A percentile compares a stretch with the other conserved stretches of the same genome.
Conservation (phyloP, 2,113 vertebrate genomes). For the Mus pahari region DNA sequence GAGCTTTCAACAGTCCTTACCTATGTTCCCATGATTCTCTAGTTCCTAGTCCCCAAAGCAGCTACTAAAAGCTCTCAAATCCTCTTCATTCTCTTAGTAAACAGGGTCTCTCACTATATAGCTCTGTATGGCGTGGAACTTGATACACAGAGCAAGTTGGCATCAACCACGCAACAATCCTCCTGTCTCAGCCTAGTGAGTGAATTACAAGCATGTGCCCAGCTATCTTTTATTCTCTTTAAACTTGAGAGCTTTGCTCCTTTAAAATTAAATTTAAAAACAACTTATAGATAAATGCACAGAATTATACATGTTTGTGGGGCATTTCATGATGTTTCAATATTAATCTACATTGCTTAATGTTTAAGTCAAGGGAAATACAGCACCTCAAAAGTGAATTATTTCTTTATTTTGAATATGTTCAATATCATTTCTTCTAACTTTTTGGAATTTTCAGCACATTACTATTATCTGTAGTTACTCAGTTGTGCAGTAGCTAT, state of each 20-base stretch:
- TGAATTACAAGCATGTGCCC: not conserved
- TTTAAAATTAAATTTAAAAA: not conserved
- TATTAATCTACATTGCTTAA: not conserved
- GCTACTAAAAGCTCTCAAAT: not conserved
- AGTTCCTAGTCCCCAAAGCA: not conserved
- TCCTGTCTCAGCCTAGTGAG: not conserved
- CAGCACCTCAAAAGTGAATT: not conserved
- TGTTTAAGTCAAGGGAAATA: not conserved
- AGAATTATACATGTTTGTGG: not conserved
- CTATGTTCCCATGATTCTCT: slow-evolving; percentile 1
- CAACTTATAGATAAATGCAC: not conserved
- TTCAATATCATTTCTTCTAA: not conserved
- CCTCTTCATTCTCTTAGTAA: not conserved
- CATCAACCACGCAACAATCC: not conserved
- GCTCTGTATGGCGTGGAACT: not conserved
- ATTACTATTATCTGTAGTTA: not conserved
- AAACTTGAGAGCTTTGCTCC: not conserved
- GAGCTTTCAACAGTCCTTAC: not conserved
- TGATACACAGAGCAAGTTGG: not conserved
- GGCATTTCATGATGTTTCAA: not conserved
- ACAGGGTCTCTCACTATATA: not conserved
- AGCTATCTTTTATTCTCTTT: not conserved
- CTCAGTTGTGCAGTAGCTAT: too few species aligned
- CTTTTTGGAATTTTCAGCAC: not conserved
- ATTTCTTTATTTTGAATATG: not conserved